Percentiles rank a stretch among this genome's conserved stretches.
These are phyloP conservation scores for Laticauda laticaudata DNA, from an alignment of 2,113 vertebrate species.

Conservation along the genomic window DNA sequence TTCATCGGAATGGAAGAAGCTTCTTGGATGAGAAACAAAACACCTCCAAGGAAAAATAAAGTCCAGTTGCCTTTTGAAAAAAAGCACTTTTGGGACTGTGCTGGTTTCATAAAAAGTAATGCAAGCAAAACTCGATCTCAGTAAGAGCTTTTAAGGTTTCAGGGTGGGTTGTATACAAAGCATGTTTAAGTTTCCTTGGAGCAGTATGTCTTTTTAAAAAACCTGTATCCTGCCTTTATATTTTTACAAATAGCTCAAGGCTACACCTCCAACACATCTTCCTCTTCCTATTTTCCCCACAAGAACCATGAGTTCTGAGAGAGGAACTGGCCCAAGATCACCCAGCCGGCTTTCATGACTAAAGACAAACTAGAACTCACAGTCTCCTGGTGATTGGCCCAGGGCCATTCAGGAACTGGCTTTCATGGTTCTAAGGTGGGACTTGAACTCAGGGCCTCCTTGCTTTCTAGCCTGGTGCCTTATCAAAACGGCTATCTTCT, in stretches of 20 bases:
- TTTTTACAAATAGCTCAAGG: background rate
- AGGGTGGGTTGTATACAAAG: background rate
- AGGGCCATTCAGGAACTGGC: background rate
- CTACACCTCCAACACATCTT: background rate
- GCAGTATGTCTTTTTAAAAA: background rate
- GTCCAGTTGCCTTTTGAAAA: background rate
- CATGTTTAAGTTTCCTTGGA: background rate
- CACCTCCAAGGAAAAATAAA: background rate
- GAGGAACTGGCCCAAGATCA: background rate
- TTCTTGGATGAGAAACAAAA: background rate
- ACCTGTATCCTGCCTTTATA: background rate
- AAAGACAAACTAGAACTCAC: background rate
- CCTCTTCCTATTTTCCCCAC: background rate
- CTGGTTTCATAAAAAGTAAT: too few species aligned
- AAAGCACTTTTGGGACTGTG: background rate
- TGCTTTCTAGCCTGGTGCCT: background rate
- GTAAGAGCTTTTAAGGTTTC: background rate
- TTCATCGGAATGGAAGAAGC: background rate
- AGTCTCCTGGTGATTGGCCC: background rate
- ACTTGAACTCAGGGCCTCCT: background rate
- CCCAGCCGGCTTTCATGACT: background rate
- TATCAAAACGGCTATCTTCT: background rate
- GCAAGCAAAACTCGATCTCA: background rate
- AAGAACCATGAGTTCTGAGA: background rate
- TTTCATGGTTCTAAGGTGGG: background rate